phyloP scores from a whole-genome alignment of 2,113 vertebrate species.

The Anoplopoma fimbria region DNA sequence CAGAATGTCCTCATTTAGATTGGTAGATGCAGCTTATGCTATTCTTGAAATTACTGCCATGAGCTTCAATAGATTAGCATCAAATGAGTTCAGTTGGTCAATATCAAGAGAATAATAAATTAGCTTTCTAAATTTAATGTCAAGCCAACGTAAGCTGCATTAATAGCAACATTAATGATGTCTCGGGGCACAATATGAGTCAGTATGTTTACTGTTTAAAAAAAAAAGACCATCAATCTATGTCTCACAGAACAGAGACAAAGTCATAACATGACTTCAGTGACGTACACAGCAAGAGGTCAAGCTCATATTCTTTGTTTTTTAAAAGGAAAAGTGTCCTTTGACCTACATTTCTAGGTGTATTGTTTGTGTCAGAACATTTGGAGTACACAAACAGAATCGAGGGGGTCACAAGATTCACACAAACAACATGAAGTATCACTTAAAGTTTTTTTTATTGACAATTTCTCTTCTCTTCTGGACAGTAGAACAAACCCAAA shows the following conservation, averaged over 20 bases:
- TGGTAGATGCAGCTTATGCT: background rate
- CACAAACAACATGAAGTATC: constrained; percentile 29
- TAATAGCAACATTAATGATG: constrained; percentile 70
- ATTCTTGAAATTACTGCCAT: constrained; percentile 40
- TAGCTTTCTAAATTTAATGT: constrained; percentile 59
- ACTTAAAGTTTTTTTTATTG: constrained; percentile 92
- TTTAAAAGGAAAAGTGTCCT: too few species aligned
- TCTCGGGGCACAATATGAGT: constrained; percentile 66
- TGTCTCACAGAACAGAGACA: constrained; percentile 17
- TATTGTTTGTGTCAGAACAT: background rate
- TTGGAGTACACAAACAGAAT: background rate
- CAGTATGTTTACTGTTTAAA: constrained; percentile 37
- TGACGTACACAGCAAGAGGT: background rate
- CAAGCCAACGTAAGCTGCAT: constrained; percentile 51
- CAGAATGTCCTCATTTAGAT: background rate
- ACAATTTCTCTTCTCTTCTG: constrained; percentile 85
- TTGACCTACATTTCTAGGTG: background rate
- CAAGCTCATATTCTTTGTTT: background rate
- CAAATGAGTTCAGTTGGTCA: constrained; percentile 56
- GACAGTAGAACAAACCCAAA: constrained; percentile 93
- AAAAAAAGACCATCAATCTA: constrained; percentile 26
- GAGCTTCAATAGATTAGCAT: constrained; percentile 41
- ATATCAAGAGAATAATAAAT: constrained; percentile 74
- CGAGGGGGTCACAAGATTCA: background rate
- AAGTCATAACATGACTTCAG: background rate